Percentiles rank a stretch among this genome's conserved stretches.
phyloP scores from a whole-genome alignment of 2,113 vertebrate genomes.

The Myanophis thanlyinensis region DNA sequence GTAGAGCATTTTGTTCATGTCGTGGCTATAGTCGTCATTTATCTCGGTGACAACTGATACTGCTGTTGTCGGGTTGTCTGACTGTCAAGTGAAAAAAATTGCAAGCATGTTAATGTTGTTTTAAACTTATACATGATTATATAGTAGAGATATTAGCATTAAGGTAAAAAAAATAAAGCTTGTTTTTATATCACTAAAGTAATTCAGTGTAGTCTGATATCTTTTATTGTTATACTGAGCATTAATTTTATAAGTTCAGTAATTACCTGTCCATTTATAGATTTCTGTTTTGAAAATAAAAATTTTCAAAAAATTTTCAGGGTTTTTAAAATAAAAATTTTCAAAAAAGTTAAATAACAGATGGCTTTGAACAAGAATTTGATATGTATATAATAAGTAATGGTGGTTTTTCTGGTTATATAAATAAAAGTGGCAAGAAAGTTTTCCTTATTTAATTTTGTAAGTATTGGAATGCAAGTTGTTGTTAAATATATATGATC shows the following conservation, averaged over 20 bases:
- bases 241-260: not conserved
- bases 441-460: not conserved
- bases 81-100: conserved; percentile 25
- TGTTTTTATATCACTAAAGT: not conserved
- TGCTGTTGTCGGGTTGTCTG: conserved; percentile 11
- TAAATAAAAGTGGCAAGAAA: not conserved
- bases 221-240: not conserved
- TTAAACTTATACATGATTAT: not conserved
- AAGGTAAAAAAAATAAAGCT: not conserved
- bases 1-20: conserved; percentile 51
- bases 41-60: not conserved
- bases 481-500: not conserved
- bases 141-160: not conserved
- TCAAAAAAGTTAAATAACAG: not conserved
- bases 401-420: not conserved
- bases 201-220: not conserved
- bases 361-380: not conserved
- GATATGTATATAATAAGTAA: not conserved
- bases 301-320: too few species aligned
- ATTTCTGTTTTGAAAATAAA: not conserved
- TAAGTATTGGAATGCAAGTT: not conserved
- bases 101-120: not conserved
- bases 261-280: not conserved
- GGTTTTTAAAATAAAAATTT: not conserved
- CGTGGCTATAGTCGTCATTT: not conserved